Evolutionary conservation across 1,140 invertebrate genomes (phyloP), one percentile per base, ranked within the genome.

Genomic region (Pseudomyrmex pallidus): DNA sequence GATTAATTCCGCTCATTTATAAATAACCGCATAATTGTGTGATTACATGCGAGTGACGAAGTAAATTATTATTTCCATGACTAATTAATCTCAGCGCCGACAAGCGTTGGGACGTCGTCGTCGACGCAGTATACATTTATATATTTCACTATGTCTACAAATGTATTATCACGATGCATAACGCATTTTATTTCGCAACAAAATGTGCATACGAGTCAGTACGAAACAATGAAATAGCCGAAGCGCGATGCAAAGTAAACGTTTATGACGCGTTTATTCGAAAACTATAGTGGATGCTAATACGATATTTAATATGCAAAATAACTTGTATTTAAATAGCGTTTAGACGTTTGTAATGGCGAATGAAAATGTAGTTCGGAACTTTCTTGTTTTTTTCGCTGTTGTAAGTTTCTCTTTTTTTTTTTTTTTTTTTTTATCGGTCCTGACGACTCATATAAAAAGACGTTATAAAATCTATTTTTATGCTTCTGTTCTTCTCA

Each of bases 31-130:
- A 17, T 80, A 80, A 80, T 80, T 80, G 76, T 72, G 22, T 80
- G 59, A 80, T 80, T 72, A 80, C 44, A 61, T 61, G 35, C 66
- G 66, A 8, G 44, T 70, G 76, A 80, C 76, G 46, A 59, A 66
- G 44, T 72, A 50, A 80, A 80, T 80, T 80, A 80, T 80, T 59
- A 72, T 80, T 80, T 80, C 76, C 76, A 80, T 80, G 66, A 80
- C 76, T 80, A 80, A 72, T 80, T 80, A 80, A 80, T 80, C 76
- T 22, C 25, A 17, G 44, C n/a, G 64, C 44, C 35, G 5, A 35
- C 35, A 7, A 35, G 35, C 35, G 35, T 35, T 35, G 35, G 17
- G 1, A n/a, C 76, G 64, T 22, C 66, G 22, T 17, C 74, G 50
- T 64, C 74, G 54, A 64, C 74, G 17, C 63, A 22, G 61, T 15